Evolutionary conservation across 2,888 invertebrate genomes (phyloP), one percentile per base, ranked within the genome.

Genomic region (Temnothorax rugatulus): DNA sequence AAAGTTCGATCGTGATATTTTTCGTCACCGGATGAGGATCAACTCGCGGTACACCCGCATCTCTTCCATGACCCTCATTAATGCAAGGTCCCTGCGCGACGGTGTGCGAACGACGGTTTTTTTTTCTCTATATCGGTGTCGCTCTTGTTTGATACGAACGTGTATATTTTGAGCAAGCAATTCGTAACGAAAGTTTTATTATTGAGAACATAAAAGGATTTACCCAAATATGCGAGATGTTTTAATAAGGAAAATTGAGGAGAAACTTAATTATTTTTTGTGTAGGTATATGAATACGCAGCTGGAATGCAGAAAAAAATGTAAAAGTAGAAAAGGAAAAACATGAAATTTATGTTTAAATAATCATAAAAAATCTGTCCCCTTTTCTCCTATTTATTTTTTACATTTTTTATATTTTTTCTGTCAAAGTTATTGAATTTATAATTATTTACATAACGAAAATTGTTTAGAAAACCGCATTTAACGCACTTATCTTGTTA

Each of bases 1-100:
- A 5, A 25, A 41, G 47, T 13, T 84, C 44, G 73, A 18, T 68
- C 25, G 29, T 15, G 47, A 73, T 41, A 18, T 54, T 59, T 63
- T 64, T 64, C 21, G 69, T 75, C 47, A 69, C 41, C 25, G 29
- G 68, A 61, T 38, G 63, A 18, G 21, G 11, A 47, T 47, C 15
- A 11, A 81, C 3, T 71, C 38, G 38, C 15, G 47, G n/a, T 59
- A 69, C 54, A 44, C 61, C 44, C 66, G 38, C 29, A 66, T 68
- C 69, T 77, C n/a, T 77, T 41, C 25, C 25, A 25, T 8, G 52
- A 68, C 29, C n/a, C 8, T 7, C 18, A 54, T 41, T 15, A 41
- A 18, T 38, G 76, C 25, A 25, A 76, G 13, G 50, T 38, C 1
- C 41, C 54, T 34, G 47, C 47, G 52, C 76, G 76, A 68, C n/a